phyloP scores from a whole-genome alignment of 2,797 vertebrate species.

The Bradypodion ventrale region DNA sequence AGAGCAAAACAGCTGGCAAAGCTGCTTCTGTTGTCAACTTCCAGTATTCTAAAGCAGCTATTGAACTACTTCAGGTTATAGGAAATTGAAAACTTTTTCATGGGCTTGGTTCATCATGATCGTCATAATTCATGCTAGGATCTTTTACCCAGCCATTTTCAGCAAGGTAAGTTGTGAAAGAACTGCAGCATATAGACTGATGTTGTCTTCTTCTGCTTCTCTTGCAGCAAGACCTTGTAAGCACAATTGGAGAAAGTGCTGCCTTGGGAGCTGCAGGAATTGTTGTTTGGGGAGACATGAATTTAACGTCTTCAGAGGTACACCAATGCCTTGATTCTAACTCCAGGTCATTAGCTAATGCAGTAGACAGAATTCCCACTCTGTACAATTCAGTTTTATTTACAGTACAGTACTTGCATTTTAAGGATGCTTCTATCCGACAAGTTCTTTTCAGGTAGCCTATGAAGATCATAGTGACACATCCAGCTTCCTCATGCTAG shows the following conservation, averaged over 20 bases:
- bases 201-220: constrained; percentile 46
- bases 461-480: neutral
- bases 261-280: constrained; percentile 82
- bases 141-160: neutral
- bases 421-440: neutral
- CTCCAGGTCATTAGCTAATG: constrained; percentile 5
- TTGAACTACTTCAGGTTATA: no score
- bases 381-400: neutral
- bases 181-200: constrained; percentile 30
- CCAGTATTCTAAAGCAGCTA: no score
- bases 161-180: constrained; percentile 8
- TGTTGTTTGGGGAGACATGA: constrained; percentile 83
- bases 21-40: no score
- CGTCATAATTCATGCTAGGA: neutral
- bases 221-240: constrained; percentile 80
- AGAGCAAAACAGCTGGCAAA: no score
- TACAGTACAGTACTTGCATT: neutral
- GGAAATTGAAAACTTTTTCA: no score
- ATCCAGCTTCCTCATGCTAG: neutral
- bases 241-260: constrained; percentile 81
- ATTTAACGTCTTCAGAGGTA: constrained; percentile 82
- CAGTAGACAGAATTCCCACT: neutral
- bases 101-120: neutral
- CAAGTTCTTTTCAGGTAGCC: constrained; percentile 9
- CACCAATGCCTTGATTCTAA: constrained; percentile 43